phyloP scores from a whole-genome alignment of 1,140 invertebrate genomes.

The Octopus bimaculoides region DNA sequence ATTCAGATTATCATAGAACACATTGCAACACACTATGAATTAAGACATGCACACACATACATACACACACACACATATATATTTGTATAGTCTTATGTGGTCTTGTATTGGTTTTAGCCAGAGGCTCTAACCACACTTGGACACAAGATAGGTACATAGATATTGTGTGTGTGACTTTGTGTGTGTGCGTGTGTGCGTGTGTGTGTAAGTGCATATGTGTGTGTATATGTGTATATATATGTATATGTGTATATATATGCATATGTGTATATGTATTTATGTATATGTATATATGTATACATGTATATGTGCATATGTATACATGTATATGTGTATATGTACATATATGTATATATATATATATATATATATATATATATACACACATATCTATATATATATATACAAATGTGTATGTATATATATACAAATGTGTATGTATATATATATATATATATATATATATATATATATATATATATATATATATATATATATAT shows the following conservation, averaged over 20 bases:
- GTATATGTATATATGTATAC: background rate
- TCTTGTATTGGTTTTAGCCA: too few species aligned
- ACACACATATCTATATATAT: background rate
- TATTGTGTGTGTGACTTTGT: background rate
- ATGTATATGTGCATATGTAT: background rate
- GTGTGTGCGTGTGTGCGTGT: background rate
- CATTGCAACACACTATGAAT: too few species aligned
- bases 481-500: background rate
- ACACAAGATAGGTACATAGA: too few species aligned
- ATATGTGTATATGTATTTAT: background rate
- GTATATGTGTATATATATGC: background rate
- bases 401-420: background rate
- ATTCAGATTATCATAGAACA: too few species aligned
- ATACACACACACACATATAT: background rate
- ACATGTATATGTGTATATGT: background rate
- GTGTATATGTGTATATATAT: background rate
- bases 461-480: background rate
- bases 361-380: background rate
- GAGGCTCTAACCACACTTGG: too few species aligned
- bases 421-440: background rate
- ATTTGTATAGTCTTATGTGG: background rate
- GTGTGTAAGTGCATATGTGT: background rate
- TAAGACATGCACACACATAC: background rate
- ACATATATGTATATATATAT: background rate
- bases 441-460: background rate